phyloP scores from a whole-genome alignment of 2,888 invertebrate species.

The Megalurothrips usitatus region DNA sequence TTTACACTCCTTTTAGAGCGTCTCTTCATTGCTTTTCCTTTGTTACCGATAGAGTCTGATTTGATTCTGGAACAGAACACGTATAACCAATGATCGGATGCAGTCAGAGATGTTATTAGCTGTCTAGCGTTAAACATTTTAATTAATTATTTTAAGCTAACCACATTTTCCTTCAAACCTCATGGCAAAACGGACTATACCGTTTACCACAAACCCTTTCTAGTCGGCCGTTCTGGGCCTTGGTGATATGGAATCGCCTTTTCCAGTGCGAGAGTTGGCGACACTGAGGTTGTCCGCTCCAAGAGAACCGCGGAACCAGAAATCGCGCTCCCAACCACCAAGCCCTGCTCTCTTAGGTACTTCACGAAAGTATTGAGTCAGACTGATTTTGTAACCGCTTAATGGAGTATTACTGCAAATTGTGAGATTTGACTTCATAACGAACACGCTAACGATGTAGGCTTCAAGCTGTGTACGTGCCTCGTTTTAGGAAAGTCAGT shows the following conservation, averaged over 20 bases:
- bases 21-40: no score
- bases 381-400: background rate
- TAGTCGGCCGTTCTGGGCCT: no score
- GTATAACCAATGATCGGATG: no score
- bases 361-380: background rate
- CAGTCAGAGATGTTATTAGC: no score
- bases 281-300: background rate
- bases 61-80: no score
- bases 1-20: no score
- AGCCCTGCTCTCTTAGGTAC: constrained; percentile 19
- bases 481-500: background rate
- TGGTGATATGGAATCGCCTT: background rate
- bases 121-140: no score
- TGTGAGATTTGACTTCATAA: background rate
- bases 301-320: constrained; percentile 12
- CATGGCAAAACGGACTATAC: no score
- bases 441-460: background rate
- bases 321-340: background rate
- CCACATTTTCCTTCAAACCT: no score
- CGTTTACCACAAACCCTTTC: no score
- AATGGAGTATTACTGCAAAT: background rate
- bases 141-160: no score
- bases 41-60: no score
- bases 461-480: background rate
- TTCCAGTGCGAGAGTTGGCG: constrained; percentile 16